phyloP scores from a whole-genome alignment of 2,797 vertebrate species.

The Amblyopsis hoosieri region DNA sequence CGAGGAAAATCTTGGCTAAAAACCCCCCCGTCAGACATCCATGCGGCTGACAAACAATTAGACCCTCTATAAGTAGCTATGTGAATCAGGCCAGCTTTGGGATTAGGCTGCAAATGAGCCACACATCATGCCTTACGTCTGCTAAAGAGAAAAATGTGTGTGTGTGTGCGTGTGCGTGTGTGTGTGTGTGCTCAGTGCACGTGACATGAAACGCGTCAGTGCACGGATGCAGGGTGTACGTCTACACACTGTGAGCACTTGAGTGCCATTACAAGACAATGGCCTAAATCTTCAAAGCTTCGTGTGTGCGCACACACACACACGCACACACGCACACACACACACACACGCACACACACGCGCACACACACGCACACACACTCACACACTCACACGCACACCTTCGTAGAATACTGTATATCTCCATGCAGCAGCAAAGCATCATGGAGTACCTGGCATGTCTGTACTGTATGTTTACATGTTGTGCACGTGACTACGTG shows the following conservation, averaged over 20 bases:
- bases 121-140: conserved; percentile 63
- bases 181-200: conserved; percentile 34
- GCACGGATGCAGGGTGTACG: no score
- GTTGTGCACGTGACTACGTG: neutral
- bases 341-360: no score
- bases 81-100: conserved; percentile 64
- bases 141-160: conserved; percentile 48
- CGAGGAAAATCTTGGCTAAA: conserved; percentile 67
- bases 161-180: conserved; percentile 26
- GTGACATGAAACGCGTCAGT: conserved; percentile 3
- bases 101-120: conserved; percentile 73
- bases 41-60: conserved; percentile 78
- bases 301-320: conserved; percentile 13
- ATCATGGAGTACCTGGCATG: neutral
- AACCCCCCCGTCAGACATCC: conserved; percentile 71
- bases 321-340: no score
- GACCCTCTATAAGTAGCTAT: conserved; percentile 62
- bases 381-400: no score
- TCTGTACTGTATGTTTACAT: neutral
- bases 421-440: neutral
- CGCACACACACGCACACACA: no score
- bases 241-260: conserved; percentile 1
- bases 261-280: conserved; percentile 55
- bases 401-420: no score
- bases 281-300: conserved; percentile 53